Percentiles rank a stretch among this genome's conserved stretches.
phyloP scores from a whole-genome alignment of 2,113 vertebrate species.

The Dendropsophus ebraccatus region DNA sequence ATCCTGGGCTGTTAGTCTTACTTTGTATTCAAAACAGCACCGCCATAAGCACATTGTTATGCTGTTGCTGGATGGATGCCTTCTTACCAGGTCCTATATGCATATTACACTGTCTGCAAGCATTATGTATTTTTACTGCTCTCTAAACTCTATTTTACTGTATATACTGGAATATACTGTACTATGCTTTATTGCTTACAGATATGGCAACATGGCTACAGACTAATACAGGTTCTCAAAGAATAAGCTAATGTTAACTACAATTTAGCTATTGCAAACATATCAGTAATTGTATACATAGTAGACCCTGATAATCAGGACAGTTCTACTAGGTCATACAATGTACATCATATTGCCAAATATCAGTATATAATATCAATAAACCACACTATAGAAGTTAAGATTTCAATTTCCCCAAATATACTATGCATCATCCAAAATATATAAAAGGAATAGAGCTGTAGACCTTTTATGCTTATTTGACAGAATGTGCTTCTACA shows the following conservation, averaged over 20 bases:
- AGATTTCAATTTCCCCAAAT: background rate
- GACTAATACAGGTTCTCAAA: background rate
- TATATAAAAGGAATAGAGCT: too few species aligned
- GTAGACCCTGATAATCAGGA: background rate
- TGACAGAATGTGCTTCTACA: too few species aligned
- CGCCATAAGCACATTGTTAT: conserved; percentile 52
- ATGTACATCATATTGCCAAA: background rate
- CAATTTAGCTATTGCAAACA: background rate
- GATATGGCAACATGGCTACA: background rate
- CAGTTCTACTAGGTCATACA: background rate
- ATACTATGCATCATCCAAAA: too few species aligned
- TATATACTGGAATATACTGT: background rate
- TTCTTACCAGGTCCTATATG: conserved; percentile 37
- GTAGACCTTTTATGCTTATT: too few species aligned
- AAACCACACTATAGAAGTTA: background rate
- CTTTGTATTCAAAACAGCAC: conserved; percentile 54
- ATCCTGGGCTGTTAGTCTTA: conserved; percentile 46
- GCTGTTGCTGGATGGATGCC: conserved; percentile 45
- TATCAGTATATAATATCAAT: background rate
- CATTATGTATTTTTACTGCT: conserved; percentile 2
- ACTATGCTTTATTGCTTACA: background rate
- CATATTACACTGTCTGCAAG: conserved; percentile 38
- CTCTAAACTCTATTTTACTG: background rate
- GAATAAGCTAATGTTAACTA: background rate
- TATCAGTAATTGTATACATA: background rate